Base-by-base conservation (phyloP, 2,797 vertebrate species). In the Chaetodon trifasciatus region DNA sequence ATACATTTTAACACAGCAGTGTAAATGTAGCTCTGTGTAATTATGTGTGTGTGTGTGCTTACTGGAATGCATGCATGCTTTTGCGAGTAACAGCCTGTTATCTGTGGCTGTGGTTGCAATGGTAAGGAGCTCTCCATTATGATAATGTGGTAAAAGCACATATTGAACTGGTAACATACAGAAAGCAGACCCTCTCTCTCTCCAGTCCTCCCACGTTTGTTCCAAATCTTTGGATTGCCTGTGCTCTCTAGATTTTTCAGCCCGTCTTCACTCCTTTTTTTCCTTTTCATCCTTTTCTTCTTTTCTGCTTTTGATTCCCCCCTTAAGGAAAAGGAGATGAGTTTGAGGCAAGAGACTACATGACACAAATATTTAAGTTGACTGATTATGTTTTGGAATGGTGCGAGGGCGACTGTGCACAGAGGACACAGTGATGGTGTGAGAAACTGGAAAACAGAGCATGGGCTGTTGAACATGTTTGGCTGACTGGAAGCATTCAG, bases 361-460 rank as follows among this genome's bases (percentile, higher is more conserved):
- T 82, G 91, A 93, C 93, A 91, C 56, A 65, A 86, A 85, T 62
- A 82, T 90, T 94, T 93, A 88, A 65, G 84, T 88, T 95, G 94
- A 95, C 85, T 86, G 94, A 95, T 94, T 93, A 83, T 77, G 81
- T 85, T 90, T 79, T 79, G 63, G 70, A 78, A 74, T 71, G 56
- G 77, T 35, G 72, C 78, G 64, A 65, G 73, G 62, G 70, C 23
- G 68, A 83, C 74, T 81, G 84, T 79, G 82, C 63, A 17, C 70
- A 39, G 81, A 84, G 77, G 83, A 82, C 81, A 56, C 81, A 68
- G 65, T 80, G 90, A 85, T 75, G 76, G 78, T 87, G 66, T 52
- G 78, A 79, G 74, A 46, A 78, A 53, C 46, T 61, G 63, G 47
- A 56, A 71, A 81, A 60, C 40, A 0, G 56, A 75, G 40, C 76